A percentile compares a stretch with the other conserved stretches of the same genome.
These are phyloP conservation scores for Indicator maculatus DNA, from an alignment of 2,113 vertebrate genomes.

Conservation along the genomic window DNA sequence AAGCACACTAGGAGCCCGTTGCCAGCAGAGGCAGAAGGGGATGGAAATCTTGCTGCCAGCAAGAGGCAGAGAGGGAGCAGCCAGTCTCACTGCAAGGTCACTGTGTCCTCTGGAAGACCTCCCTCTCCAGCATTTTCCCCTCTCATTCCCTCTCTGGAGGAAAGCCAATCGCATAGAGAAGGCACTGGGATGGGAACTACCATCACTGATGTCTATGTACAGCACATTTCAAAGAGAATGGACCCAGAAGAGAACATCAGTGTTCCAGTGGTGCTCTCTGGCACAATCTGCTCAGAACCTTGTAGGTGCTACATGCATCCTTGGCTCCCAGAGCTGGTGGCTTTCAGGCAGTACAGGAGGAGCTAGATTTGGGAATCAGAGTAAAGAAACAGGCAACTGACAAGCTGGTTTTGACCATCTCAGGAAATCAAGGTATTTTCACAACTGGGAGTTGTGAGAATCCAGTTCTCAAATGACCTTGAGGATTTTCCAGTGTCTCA, in stretches of 20 bases:
- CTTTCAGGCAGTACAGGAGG: background rate
- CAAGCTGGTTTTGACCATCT: background rate
- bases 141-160: slow-evolving; percentile 7
- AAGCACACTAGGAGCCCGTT: background rate
- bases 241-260: background rate
- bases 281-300: background rate
- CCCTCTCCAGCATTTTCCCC: background rate
- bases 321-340: background rate
- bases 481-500: background rate
- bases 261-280: background rate
- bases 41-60: slow-evolving; percentile 25
- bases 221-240: background rate
- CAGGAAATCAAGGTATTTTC: background rate
- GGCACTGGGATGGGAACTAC: background rate
- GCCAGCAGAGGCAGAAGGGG: slow-evolving; percentile 32
- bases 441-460: background rate
- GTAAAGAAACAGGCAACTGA: background rate
- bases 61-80: slow-evolving; percentile 25
- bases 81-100: background rate
- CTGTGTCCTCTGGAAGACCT: slow-evolving; percentile 51
- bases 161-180: background rate
- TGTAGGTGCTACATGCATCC: background rate
- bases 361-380: background rate
- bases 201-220: background rate
- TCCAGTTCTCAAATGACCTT: background rate